Percentiles rank a stretch among this genome's conserved stretches.
These are phyloP conservation scores for Aurelia aurita DNA, from an alignment of 30 jellyfish, hydroid and myxozoan genomes.

Conservation along the genomic window DNA sequence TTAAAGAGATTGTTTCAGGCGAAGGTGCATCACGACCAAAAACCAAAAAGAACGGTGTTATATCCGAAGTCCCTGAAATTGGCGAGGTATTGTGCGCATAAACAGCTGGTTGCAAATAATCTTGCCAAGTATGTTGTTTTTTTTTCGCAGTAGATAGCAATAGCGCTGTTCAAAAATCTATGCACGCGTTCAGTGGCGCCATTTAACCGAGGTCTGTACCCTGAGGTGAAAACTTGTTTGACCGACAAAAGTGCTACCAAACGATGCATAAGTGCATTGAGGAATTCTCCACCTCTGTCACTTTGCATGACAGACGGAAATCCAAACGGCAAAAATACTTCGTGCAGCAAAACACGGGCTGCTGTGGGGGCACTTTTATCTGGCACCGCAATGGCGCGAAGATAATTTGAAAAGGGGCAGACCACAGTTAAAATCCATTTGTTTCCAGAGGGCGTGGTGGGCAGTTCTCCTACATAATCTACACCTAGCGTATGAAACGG, in stretches of 20 bases:
- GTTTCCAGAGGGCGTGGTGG: constrained; percentile 19
- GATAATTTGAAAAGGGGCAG: neutral
- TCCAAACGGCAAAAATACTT: constrained; percentile 30
- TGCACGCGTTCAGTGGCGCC: constrained; percentile 32
- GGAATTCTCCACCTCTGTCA: constrained; percentile 20
- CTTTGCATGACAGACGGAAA: constrained; percentile 39
- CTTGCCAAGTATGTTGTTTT: neutral
- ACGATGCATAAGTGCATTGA: constrained; percentile 19
- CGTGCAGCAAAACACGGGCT: constrained; percentile 28
- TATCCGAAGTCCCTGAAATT: too few relatives aligned
- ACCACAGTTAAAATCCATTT: constrained; percentile 23
- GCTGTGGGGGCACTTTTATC: constrained; percentile 39
- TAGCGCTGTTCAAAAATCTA: too few relatives aligned
- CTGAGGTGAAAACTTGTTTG: constrained; percentile 40
- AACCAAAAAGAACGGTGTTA: constrained; percentile 1
- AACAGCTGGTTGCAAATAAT: constrained; percentile 28
- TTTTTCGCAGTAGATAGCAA: neutral
- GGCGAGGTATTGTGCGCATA: constrained; percentile 31
- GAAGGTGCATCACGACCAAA: constrained; percentile 25
- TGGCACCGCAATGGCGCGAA: constrained; percentile 11
- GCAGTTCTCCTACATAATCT: constrained; percentile 23
- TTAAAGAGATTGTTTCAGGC: neutral
- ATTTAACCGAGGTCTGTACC: constrained; percentile 13
- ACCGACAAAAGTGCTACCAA: neutral
- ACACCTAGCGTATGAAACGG: constrained; percentile 1